Conservation (phyloP, 2,797 vertebrate species). For the Dromococcyx pavoninus region DNA sequence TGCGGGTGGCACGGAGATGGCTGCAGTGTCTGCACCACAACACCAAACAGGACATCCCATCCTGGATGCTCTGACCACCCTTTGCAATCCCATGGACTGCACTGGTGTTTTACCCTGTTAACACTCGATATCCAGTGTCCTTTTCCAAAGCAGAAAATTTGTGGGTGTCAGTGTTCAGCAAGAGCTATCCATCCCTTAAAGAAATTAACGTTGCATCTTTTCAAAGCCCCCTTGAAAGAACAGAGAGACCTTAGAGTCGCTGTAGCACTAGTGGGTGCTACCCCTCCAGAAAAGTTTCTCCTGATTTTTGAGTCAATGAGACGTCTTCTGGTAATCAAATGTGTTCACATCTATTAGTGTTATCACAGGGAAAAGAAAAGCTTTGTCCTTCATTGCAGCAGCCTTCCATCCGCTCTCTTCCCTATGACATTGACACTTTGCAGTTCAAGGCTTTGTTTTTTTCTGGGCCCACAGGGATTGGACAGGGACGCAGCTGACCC, state of each 20-base stretch:
- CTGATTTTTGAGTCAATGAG: not conserved
- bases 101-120: not conserved
- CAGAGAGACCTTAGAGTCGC: not conserved
- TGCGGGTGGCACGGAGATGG: slow-evolving; percentile 24
- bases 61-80: not conserved
- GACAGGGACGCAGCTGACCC: not conserved
- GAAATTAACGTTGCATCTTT: not conserved
- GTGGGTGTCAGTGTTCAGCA: not conserved
- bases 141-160: not conserved
- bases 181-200: not conserved
- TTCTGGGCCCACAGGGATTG: not conserved
- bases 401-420: not conserved
- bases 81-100: not conserved
- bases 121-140: not conserved
- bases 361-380: not conserved
- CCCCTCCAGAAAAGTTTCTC: not conserved
- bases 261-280: not conserved
- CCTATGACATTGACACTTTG: not conserved
- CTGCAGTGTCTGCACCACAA: not conserved
- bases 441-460: not conserved
- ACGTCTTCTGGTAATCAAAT: not conserved
- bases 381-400: not conserved
- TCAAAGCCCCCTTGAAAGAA: not conserved
- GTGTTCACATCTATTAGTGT: not conserved
- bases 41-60: not conserved